Percentiles rank a stretch among this genome's conserved stretches.
Conservation (phyloP, 2,113 vertebrate genomes). For the Tonatia bakeri region DNA sequence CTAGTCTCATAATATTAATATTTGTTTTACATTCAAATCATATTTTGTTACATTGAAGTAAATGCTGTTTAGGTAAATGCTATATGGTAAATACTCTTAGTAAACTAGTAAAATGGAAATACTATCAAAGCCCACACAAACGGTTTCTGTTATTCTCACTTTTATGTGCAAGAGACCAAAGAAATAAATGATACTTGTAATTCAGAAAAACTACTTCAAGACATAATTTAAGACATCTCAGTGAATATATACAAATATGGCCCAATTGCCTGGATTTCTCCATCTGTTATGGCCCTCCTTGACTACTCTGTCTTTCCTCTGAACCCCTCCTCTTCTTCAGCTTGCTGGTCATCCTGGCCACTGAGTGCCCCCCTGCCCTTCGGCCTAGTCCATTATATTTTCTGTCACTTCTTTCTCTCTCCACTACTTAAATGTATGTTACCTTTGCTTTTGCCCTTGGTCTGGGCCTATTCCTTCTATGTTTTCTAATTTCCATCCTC, state of each 20-base stretch:
- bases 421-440: not conserved
- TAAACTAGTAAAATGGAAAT: not conserved
- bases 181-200: conserved; percentile 11
- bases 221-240: not conserved
- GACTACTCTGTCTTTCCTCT: not conserved
- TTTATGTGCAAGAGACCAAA: conserved; percentile 4
- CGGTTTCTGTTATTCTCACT: not conserved
- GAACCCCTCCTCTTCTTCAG: not conserved
- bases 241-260: not conserved
- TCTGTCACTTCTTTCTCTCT: not conserved
- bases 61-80: not conserved
- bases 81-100: not conserved
- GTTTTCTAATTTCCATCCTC: not conserved
- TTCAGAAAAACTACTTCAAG: conserved; percentile 1
- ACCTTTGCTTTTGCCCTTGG: not conserved
- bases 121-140: not conserved
- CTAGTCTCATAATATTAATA: not conserved
- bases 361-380: not conserved
- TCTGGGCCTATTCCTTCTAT: not conserved
- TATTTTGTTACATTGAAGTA: not conserved
- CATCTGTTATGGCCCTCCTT: not conserved
- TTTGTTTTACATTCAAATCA: not conserved
- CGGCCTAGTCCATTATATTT: not conserved
- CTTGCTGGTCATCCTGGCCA: not conserved
- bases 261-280: not conserved